These are phyloP conservation scores for Centropus unirufus DNA, from an alignment of 2,113 vertebrate species.

Conservation along the genomic window DNA sequence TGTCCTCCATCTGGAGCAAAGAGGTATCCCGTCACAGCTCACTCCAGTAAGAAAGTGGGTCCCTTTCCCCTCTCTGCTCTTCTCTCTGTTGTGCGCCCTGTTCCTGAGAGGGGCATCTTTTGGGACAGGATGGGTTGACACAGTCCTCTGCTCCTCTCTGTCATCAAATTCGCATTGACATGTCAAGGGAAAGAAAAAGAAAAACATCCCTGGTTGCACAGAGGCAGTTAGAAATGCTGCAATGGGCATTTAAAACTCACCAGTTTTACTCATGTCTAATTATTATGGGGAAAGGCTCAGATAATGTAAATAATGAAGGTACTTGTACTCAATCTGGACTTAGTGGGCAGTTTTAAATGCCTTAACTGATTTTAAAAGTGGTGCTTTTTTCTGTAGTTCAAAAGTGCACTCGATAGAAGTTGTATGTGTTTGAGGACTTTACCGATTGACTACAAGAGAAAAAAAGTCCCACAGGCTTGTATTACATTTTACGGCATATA, in stretches of 20 bases:
- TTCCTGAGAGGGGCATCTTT: not conserved
- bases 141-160: not conserved
- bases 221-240: not conserved
- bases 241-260: not conserved
- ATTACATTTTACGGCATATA: conserved; percentile 34
- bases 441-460: not conserved
- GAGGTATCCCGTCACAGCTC: not conserved
- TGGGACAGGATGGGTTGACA: not conserved
- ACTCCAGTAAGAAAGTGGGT: not conserved
- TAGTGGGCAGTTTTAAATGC: not conserved
- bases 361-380: not conserved
- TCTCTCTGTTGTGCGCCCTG: not conserved
- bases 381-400: not conserved
- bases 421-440: not conserved
- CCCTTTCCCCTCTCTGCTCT: not conserved
- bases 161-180: not conserved
- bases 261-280: not conserved
- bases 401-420: not conserved
- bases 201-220: not conserved
- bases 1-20: not conserved
- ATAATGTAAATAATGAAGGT: not conserved
- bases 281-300: not conserved
- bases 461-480: not conserved
- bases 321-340: not conserved
- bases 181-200: not conserved